phyloP scores from a whole-genome alignment of 2,797 vertebrate species.

The Pseudochirops corinnae region DNA sequence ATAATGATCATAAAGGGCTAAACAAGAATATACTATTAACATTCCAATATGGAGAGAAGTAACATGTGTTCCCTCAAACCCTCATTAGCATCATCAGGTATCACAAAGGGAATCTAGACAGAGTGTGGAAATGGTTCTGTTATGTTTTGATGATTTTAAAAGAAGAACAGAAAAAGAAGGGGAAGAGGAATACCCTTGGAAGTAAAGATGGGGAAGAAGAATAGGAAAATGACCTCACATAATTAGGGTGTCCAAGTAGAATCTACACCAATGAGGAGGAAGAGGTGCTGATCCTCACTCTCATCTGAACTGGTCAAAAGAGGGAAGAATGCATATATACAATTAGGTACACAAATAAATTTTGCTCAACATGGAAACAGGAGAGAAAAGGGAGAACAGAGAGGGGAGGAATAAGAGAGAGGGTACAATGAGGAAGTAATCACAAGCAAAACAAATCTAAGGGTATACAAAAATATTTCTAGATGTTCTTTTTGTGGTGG shows the following conservation, averaged over 20 bases:
- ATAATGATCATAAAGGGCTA: not conserved
- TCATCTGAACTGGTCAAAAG: not conserved
- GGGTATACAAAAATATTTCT: not conserved
- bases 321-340: not conserved
- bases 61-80: not conserved
- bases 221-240: not conserved
- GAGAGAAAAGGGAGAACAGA: not conserved
- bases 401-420: not conserved
- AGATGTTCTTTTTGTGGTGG: not conserved
- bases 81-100: not conserved
- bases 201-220: not conserved
- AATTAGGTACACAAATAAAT: not conserved
- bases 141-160: not conserved
- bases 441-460: not conserved
- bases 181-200: not conserved
- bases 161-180: not conserved
- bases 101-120: not conserved
- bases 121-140: not conserved
- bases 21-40: not conserved
- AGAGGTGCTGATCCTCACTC: not conserved
- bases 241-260: not conserved
- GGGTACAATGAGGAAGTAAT: not conserved
- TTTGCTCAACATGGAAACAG: not conserved
- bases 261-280: not conserved
- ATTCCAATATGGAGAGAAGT: not conserved